Conservation (phyloP, 2,888 invertebrate species). For the Phyllotreta striolata region DNA sequence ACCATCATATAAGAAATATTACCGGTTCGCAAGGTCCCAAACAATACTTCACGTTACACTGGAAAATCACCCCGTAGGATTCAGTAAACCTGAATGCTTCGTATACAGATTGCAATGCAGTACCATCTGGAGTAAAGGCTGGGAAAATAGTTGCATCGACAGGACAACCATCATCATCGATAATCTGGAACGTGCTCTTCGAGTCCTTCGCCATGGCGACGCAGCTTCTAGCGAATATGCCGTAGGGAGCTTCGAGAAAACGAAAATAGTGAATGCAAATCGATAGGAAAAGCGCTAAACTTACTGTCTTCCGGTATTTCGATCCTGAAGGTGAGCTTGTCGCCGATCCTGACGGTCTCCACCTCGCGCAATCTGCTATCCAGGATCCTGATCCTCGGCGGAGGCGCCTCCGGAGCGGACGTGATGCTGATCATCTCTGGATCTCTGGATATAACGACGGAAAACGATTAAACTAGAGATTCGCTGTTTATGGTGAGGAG, state of each 20-base stretch:
- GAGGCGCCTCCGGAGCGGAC: constrained; percentile 93
- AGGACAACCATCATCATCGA: constrained; percentile 94
- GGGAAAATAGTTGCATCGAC: constrained; percentile 94
- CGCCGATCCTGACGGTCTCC: constrained; percentile 93
- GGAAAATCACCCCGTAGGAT: constrained; percentile 96
- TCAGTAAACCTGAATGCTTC: constrained; percentile 96
- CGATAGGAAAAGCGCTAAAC: constrained; percentile 54
- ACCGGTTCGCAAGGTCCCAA: constrained; percentile 94
- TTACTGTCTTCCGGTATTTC: constrained; percentile 96
- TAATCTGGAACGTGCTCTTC: constrained; percentile 94
- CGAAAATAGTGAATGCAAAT: not conserved
- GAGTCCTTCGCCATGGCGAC: constrained; percentile 97
- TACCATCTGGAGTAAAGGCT: constrained; percentile 88
- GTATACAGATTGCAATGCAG: constrained; percentile 88
- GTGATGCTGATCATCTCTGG: constrained; percentile 97
- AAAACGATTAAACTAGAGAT: no score
- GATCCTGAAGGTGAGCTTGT: constrained; percentile 93
- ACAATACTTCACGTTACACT: constrained; percentile 96
- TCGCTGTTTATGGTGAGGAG: no score
- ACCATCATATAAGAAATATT: constrained; percentile 51
- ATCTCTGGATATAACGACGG: constrained; percentile 77
- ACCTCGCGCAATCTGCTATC: constrained; percentile 88
- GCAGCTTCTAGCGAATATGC: constrained; percentile 94
- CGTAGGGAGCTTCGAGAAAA: constrained; percentile 82
- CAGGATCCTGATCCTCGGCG: constrained; percentile 91